These are phyloP conservation scores for Mythimna ferrago DNA, from an alignment of 2,888 invertebrate genomes.

Conservation along the genomic window DNA sequence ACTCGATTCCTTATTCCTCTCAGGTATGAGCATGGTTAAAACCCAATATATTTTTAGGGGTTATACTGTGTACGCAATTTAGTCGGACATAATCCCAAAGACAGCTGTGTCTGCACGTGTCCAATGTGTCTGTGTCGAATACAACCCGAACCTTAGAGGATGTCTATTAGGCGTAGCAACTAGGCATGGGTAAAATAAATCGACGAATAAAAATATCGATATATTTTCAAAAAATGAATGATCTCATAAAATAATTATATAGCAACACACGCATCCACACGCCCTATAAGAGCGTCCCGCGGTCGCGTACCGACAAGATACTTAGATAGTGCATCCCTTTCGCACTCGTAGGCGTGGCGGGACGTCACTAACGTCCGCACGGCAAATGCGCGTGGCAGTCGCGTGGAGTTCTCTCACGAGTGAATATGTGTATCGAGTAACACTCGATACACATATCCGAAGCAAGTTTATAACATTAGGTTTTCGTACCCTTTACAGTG, in stretches of 20 bases:
- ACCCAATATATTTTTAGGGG: conserved; percentile 39
- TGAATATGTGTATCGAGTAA: no score
- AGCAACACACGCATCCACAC: no score
- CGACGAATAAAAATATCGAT: not conserved
- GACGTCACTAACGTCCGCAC: no score
- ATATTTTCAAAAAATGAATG: not conserved
- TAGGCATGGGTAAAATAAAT: not conserved
- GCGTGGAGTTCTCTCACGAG: no score
- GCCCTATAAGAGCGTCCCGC: no score
- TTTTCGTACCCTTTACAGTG: no score
- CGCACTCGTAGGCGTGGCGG: no score
- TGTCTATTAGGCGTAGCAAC: conserved; percentile 26
- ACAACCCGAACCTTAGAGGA: conserved; percentile 20
- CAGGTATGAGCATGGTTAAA: conserved; percentile 26
- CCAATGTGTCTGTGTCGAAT: conserved; percentile 39
- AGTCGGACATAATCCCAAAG: conserved; percentile 42
- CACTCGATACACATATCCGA: no score
- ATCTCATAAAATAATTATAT: not conserved
- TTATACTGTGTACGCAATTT: conserved; percentile 42
- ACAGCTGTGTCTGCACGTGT: conserved; percentile 59
- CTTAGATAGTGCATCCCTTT: no score
- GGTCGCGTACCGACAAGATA: no score
- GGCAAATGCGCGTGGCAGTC: no score
- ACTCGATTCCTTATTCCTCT: conserved; percentile 15
- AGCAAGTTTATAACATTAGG: no score